Conservation (phyloP, 64 coral and sea anemone genomes). For the Astreopora myriophthalma region DNA sequence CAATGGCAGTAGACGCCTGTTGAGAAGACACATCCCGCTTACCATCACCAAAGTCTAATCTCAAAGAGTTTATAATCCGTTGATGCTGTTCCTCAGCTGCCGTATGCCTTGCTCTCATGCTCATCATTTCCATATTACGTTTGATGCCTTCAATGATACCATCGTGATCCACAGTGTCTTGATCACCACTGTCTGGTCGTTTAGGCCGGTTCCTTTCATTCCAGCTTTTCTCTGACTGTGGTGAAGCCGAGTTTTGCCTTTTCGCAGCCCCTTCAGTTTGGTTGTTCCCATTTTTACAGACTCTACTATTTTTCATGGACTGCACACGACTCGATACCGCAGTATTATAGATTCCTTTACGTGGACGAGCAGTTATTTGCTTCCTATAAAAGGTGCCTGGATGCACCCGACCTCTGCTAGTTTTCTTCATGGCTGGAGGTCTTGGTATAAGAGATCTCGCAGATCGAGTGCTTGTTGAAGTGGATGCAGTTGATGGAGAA, state of each 20-base stretch:
- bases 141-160: conserved; percentile 63
- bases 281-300: background rate
- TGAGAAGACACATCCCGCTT: background rate
- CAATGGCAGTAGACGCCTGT: background rate
- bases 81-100: conserved; percentile 50
- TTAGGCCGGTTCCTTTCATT: background rate
- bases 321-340: background rate
- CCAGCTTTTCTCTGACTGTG: background rate
- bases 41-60: conserved; percentile 23
- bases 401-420: background rate
- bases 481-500: conserved; percentile 19
- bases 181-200: background rate
- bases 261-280: background rate
- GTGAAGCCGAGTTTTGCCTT: background rate
- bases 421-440: conserved; percentile 10
- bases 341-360: background rate
- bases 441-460: conserved; percentile 19
- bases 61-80: conserved; percentile 23
- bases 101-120: conserved; percentile 32
- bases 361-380: conserved; percentile 9
- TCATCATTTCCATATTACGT: conserved; percentile 71
- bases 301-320: background rate
- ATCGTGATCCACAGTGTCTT: conserved; percentile 8
- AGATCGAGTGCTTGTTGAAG: background rate
- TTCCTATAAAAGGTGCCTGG: background rate